Evolutionary conservation across 2,888 invertebrate species (phyloP).

Genomic region (Acleris cristana): DNA sequence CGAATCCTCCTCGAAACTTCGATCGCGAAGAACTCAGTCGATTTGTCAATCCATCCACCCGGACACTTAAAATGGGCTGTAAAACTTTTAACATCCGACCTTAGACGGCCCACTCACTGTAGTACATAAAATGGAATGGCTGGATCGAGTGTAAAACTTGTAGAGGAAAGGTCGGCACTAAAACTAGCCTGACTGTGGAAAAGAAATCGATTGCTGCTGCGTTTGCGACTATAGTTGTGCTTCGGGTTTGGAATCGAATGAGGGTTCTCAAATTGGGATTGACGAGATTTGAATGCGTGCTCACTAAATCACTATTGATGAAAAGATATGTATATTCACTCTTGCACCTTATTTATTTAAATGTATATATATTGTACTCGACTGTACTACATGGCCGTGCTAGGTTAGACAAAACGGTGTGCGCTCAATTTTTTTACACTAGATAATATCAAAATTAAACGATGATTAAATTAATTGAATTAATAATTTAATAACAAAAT

Average conservation of each 20-base stretch:
- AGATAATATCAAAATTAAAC: no score
- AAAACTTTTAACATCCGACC: slow-evolving; percentile 68
- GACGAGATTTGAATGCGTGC: no score
- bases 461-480: no score
- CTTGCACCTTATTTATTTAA: no score
- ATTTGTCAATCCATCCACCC: slow-evolving; percentile 65
- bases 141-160: slow-evolving; percentile 59
- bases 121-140: slow-evolving; percentile 64
- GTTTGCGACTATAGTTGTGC: slow-evolving; percentile 25
- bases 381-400: no score
- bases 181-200: slow-evolving; percentile 49
- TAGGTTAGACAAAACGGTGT: no score
- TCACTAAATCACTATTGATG: no score
- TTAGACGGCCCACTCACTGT: slow-evolving; percentile 36
- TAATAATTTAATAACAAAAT: no score
- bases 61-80: slow-evolving; percentile 62
- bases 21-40: slow-evolving; percentile 50
- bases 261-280: slow-evolving; percentile 2
- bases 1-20: slow-evolving; percentile 35
- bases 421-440: no score
- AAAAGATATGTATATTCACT: no score
- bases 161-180: slow-evolving; percentile 47
- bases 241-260: slow-evolving; percentile 38
- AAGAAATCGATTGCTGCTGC: slow-evolving; percentile 39
- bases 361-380: no score